These are phyloP conservation scores for Nerophis lumbriciformis DNA, from an alignment of 2,113 vertebrate species.

Conservation along the genomic window DNA sequence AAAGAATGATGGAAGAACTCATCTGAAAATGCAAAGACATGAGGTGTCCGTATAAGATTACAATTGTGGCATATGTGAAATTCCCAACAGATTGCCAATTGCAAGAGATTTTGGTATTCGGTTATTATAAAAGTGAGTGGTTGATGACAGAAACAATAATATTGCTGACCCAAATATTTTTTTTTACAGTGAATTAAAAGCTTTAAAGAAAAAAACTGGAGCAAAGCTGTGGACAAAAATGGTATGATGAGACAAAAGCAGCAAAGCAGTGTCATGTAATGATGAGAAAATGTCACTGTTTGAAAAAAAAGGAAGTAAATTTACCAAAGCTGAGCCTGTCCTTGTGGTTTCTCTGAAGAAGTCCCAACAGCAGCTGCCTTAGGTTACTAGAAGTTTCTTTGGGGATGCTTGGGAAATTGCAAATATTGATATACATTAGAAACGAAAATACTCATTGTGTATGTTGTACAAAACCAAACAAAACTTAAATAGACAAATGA, in stretches of 20 bases:
- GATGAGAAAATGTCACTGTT: background rate
- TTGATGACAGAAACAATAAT: no score
- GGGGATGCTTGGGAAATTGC: conserved; percentile 78
- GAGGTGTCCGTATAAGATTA: background rate
- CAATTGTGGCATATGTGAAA: background rate
- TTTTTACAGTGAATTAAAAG: no score
- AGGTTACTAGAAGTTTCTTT: conserved; percentile 86
- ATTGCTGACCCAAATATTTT: no score
- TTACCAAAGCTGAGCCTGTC: conserved; percentile 91
- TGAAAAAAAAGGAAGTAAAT: background rate
- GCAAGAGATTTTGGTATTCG: background rate
- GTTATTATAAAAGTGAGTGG: no score
- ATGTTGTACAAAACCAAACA: background rate
- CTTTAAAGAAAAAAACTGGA: no score
- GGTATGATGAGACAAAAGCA: no score
- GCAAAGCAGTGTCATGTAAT: background rate
- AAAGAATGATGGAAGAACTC: conserved; percentile 94
- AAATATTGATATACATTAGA: conserved; percentile 3
- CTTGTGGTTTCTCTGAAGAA: conserved; percentile 84
- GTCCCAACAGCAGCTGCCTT: conserved; percentile 82
- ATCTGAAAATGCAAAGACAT: conserved; percentile 66
- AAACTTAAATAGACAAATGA: background rate
- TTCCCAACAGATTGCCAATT: background rate
- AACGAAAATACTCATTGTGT: conserved; percentile 6
- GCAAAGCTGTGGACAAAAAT: no score